These are phyloP conservation scores for Perca flavescens DNA, from an alignment of 2,113 vertebrate species.

Conservation along the genomic window DNA sequence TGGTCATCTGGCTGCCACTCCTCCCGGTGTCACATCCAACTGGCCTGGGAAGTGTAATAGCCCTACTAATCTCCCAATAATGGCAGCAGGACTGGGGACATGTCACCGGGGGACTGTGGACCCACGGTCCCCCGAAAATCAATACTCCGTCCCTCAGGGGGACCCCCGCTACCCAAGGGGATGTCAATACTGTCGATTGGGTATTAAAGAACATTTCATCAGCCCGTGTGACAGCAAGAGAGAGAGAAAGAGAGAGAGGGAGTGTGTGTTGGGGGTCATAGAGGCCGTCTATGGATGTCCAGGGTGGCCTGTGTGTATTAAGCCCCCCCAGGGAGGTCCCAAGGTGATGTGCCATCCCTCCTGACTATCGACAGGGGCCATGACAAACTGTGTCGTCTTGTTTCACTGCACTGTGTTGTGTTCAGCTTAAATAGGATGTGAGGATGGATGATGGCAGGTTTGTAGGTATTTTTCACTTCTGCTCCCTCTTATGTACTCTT, in stretches of 20 bases:
- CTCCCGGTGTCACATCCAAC: constrained; percentile 65
- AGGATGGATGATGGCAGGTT: constrained; percentile 11
- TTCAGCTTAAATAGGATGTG: constrained; percentile 30
- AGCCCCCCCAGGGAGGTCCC: constrained; percentile 69
- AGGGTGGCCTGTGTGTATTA: constrained; percentile 74
- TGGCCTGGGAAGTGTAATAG: constrained; percentile 81
- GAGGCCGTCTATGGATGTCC: constrained; percentile 49
- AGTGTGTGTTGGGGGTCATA: constrained; percentile 54
- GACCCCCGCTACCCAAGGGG: constrained; percentile 70
- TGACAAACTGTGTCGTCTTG: constrained; percentile 71
- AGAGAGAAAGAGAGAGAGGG: constrained; percentile 45
- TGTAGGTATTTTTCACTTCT: neutral
- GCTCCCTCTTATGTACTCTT: neutral
- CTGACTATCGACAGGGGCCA: constrained; percentile 73
- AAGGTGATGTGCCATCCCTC: constrained; percentile 75
- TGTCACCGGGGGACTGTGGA: constrained; percentile 74
- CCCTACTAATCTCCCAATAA: constrained; percentile 84
- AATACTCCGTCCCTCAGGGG: constrained; percentile 73
- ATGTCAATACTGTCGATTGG: constrained; percentile 86
- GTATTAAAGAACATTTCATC: constrained; percentile 87
- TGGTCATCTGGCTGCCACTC: constrained; percentile 43
- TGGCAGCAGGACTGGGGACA: constrained; percentile 74
- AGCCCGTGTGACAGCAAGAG: constrained; percentile 73
- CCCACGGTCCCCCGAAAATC: constrained; percentile 76
- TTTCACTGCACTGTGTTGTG: constrained; percentile 46